Evolutionary conservation across 2,113 vertebrate species (phyloP).

Genomic region (Thunnus thynnus): DNA sequence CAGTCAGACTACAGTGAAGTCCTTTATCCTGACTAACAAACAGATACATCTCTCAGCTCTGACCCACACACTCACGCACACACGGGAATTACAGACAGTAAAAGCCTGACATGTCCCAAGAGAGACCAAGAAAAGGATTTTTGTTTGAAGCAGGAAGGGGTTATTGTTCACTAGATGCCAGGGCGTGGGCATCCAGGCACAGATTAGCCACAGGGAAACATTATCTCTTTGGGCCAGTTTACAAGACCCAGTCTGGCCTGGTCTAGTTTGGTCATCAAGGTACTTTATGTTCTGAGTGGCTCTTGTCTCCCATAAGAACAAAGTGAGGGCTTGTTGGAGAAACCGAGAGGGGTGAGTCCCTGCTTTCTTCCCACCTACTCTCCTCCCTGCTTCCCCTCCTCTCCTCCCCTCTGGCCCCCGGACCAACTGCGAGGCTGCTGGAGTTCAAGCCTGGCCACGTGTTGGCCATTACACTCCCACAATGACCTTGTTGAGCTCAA

Average conservation of each 20-base stretch:
- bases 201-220: constrained; percentile 89
- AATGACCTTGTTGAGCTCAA: constrained; percentile 91
- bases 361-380: constrained; percentile 66
- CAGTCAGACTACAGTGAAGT: constrained; percentile 62
- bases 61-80: constrained; percentile 53
- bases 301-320: constrained; percentile 85
- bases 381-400: constrained; percentile 76
- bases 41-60: constrained; percentile 67
- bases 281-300: constrained; percentile 86
- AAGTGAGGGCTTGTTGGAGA: constrained; percentile 89
- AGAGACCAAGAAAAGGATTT: constrained; percentile 74
- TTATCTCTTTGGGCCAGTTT: constrained; percentile 87
- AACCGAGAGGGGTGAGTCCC: constrained; percentile 73
- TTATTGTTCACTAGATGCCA: constrained; percentile 82
- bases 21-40: constrained; percentile 62
- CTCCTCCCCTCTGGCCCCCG: constrained; percentile 64
- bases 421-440: constrained; percentile 79
- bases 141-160: constrained; percentile 84
- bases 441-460: constrained; percentile 92
- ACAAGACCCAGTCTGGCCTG: constrained; percentile 83
- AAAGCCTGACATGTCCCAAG: constrained; percentile 57
- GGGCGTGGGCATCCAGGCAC: constrained; percentile 86
- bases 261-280: constrained; percentile 81
- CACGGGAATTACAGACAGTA: constrained; percentile 55
- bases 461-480: constrained; percentile 88